Evolutionary conservation across 2,888 invertebrate species (phyloP), one percentile per base, ranked within the genome.

Genomic region (Drosophila birchii): DNA sequence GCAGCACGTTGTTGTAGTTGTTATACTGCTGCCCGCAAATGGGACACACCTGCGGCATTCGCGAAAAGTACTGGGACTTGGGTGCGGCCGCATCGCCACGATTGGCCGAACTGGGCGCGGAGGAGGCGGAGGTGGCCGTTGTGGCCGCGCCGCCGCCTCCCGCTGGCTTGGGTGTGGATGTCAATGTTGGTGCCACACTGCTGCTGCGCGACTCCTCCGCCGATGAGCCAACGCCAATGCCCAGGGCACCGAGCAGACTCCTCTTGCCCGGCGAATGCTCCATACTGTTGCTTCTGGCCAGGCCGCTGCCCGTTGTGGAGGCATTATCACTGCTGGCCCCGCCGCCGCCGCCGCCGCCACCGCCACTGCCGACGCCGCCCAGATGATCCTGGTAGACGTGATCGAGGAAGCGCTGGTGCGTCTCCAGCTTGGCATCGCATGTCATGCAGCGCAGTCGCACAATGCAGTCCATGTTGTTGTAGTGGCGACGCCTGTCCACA

Each of bases 381-480:
- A 93, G 80, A 78, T 93, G 93, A 57, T 91, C 91, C 55, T 91
- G 91, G 79, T 93, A 93, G 32, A 92, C 93, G 70, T 93, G 93
- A 29, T 93, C 92, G 59, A 92, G 85, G 68, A 92, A 93, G 23
- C 90, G 90, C 63, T 92, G 91, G 76, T 93, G 92, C 43, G 91
- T 91, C 61, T 92, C 92, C 78, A 93, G 87, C 66, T 92, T 91
- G 39, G 91, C 91, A 18, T 92, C 91, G 69, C 93, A 93, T 16
- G 92, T 92, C 56, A 92, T 92, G 79, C 93, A 93, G 20, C 91
- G 91, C 41, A 93, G 63, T 7, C 90, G 90, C 3, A 92, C 92
- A 78, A 93, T 92, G 63, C 93, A 93, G 58, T 92, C 93, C 91
- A 93, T 92, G 68, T 93, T 93, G 60, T 92, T 93, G 73, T 92